Base-by-base conservation (phyloP, 2,113 vertebrate genomes). In the Bos indicus region DNA sequence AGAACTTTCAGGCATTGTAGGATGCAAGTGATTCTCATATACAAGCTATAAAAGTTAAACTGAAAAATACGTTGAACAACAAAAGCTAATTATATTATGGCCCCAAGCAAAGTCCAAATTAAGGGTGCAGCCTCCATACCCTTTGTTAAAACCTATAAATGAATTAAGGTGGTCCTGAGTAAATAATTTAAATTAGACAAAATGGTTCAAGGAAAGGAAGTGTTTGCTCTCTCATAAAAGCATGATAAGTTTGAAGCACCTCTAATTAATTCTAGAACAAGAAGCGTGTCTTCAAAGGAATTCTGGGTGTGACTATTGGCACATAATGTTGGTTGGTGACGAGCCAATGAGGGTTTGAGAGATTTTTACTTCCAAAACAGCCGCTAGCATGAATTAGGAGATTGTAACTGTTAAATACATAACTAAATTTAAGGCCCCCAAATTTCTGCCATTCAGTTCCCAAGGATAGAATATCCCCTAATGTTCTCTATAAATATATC, bases 181-280 rank as follows among this genome's bases (percentile, higher is more conserved):
- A 83, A 82, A 92, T 81, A 62, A 86, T 96, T 96, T 97, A 90
- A 96, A 78, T 59, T 92, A 26, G 26, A 86, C 12, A 89, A 95
- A 92, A 77, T 40, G 33, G 8, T 90, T 56, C 56, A 88, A 46
- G 43, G 33, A 83, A 94, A 90, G 28, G n/a, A 94, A 82, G 33
- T 3, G 11, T 51, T 90, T 92, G 23, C 19, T 81, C 10, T 83
- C 48, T 94, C 51, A 84, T 82, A 54, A 87, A 97, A 83, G 2
- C 17, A 52, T 19, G 43, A 11, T 80, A 90, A 82, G 23, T 87
- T 52, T 57, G 48, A 82, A 90, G 54, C 43, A 57, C 19, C 7
- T 89, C 12, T 36, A 77, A 74, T 81, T 81, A 82, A 77, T 67
- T 96, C 56, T 83, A n/a, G 92, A 96, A 90, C 82, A 51, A 94